Base-by-base conservation (phyloP, 2,888 invertebrate genomes). In the Meteorus colon region DNA sequence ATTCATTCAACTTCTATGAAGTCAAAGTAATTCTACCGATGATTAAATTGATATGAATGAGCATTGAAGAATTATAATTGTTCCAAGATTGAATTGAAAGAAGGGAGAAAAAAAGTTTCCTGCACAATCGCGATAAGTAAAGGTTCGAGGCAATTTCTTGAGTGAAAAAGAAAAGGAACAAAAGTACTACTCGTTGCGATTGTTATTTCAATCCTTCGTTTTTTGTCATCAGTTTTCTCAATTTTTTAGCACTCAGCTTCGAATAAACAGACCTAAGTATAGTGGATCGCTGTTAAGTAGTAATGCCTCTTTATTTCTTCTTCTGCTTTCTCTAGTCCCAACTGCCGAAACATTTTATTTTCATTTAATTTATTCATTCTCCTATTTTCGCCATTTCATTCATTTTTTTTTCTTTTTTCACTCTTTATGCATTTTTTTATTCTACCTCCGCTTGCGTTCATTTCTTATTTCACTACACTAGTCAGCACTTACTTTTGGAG, bases 201-300 rank as follows among this genome's bases (percentile, higher is more conserved):
- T 55, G 55, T 55, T 55, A 19, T 55, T 55, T 55, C 6, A 55
- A 55, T 55, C 19, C 24, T 1, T 55, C 59, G 8, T 48, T 24
- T 65, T 84, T 84, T 77, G 79, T 82, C 80, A 85, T 86, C 84
- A 83, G 82, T 77, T 51, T 24, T 60, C 71, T 69, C 68, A 19
- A 67, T 72, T 73, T 48, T 71, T 69, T 41, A 67, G 41, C 41
- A 68, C 60, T 66, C 59, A 48, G 68, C 55, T 24, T 8, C 48
- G 68, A 68, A 69, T 45, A 41, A 73, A 19, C 68, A 75, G 41
- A 41, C 27, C 31, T 68, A 71, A 67, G n/a, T n/a, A 51, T 19
- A 66, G 66, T 27, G 59, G 51, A 78, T 80, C 76, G 78, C 77
- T 74, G 41, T 75, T 5, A 55, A 62, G 73, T 67, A 65, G 75